phyloP scores from a whole-genome alignment of 1,140 invertebrate species.

The Bombus ignitus region DNA sequence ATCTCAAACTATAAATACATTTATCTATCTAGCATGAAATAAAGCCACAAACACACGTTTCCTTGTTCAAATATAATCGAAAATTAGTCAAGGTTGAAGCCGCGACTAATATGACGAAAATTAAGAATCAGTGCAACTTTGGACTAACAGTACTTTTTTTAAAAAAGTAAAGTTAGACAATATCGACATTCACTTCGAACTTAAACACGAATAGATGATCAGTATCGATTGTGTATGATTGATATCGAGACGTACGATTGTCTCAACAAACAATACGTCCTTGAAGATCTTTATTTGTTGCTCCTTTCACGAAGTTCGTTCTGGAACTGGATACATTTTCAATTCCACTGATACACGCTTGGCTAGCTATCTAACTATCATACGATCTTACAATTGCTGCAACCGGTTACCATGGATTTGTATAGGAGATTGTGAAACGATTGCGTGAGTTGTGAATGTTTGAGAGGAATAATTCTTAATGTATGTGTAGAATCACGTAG shows the following conservation, averaged over 20 bases:
- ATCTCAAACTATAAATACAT: background rate
- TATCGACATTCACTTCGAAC: background rate
- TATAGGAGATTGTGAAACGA: background rate
- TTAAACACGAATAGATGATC: background rate
- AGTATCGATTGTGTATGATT: conserved; percentile 18
- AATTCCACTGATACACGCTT: conserved; percentile 32
- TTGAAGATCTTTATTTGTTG: conserved; percentile 49
- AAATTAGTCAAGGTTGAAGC: no score
- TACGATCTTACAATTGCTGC: conserved; percentile 15
- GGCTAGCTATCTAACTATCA: background rate
- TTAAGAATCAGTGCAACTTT: background rate
- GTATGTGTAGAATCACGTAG: background rate
- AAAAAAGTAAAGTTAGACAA: background rate
- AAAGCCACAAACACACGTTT: background rate
- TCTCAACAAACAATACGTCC: conserved; percentile 30
- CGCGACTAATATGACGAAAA: background rate
- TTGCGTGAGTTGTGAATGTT: background rate
- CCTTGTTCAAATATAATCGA: background rate
- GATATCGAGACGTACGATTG: background rate
- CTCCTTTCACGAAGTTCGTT: conserved; percentile 60
- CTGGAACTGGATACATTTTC: conserved; percentile 50
- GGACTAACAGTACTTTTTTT: background rate
- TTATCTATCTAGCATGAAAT: background rate
- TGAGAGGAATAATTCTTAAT: background rate
- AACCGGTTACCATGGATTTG: conserved; percentile 9